Percentiles rank a stretch among this genome's conserved stretches.
phyloP scores from a whole-genome alignment of 2,113 vertebrate genomes.

The Rana temporaria region DNA sequence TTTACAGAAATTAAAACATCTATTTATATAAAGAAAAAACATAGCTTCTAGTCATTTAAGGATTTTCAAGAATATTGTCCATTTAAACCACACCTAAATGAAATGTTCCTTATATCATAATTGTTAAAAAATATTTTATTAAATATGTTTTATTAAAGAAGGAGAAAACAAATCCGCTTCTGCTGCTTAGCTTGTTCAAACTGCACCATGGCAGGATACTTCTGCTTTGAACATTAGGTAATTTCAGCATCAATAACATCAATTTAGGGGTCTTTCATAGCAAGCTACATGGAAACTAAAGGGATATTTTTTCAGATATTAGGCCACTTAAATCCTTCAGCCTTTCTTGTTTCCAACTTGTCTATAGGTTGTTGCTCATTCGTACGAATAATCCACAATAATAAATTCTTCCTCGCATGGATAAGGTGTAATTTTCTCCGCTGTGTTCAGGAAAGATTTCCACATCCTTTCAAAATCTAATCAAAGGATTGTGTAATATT shows the following conservation, averaged over 20 bases:
- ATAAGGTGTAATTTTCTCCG: conserved; percentile 20
- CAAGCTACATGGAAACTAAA: not conserved
- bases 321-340: not conserved
- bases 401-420: not conserved
- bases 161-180: no score
- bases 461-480: conserved; percentile 30
- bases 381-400: conserved; percentile 28
- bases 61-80: no score
- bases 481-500: not conserved
- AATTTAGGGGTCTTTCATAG: not conserved
- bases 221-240: not conserved
- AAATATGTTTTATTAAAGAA: no score
- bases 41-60: no score
- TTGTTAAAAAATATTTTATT: no score
- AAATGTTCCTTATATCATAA: no score
- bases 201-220: no score
- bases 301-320: not conserved
- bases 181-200: no score
- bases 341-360: not conserved
- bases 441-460: conserved; percentile 6
- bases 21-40: no score
- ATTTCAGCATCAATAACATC: not conserved
- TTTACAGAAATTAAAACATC: no score
- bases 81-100: no score
- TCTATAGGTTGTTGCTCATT: not conserved